These are phyloP conservation scores for Aphelinus certus DNA, from an alignment of 1,140 invertebrate genomes.

Conservation along the genomic window DNA sequence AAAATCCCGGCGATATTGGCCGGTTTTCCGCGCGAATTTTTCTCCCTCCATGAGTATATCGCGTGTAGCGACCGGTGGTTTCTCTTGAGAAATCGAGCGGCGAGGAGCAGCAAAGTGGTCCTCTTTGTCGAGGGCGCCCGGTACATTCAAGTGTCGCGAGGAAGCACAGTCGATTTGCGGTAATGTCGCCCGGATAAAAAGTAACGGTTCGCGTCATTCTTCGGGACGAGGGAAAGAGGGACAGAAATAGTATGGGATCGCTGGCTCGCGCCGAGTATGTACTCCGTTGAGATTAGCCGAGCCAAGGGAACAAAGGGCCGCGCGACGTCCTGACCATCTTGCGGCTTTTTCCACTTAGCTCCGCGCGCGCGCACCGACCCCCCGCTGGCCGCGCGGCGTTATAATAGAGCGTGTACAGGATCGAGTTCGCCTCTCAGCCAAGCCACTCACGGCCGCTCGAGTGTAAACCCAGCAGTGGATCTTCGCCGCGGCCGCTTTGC, in stretches of 20 bases:
- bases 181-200: conserved; percentile 32
- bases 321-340: not conserved
- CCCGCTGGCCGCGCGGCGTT: not conserved
- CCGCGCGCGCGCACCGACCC: not conserved
- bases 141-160: not conserved
- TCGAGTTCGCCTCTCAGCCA: too few relatives aligned
- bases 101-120: not conserved
- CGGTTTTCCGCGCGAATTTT: conserved; percentile 19
- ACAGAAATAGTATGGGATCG: conserved; percentile 7
- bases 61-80: not conserved
- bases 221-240: not conserved
- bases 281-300: conserved; percentile 4
- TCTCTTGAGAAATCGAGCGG: conserved; percentile 13
- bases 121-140: not conserved
- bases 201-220: conserved; percentile 26
- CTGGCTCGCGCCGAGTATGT: not conserved
- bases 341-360: not conserved
- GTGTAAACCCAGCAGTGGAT: too few relatives aligned
- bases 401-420: too few relatives aligned
- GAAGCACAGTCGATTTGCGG: conserved; percentile 6
- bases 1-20: conserved; percentile 12
- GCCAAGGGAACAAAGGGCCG: not conserved
- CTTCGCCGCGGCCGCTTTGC: too few relatives aligned
- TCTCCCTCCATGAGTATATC: not conserved
- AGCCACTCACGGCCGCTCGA: too few relatives aligned